Evolutionary conservation across 2,888 invertebrate species (phyloP), one percentile per base, ranked within the genome.

Genomic region (Aquatica leii): DNA sequence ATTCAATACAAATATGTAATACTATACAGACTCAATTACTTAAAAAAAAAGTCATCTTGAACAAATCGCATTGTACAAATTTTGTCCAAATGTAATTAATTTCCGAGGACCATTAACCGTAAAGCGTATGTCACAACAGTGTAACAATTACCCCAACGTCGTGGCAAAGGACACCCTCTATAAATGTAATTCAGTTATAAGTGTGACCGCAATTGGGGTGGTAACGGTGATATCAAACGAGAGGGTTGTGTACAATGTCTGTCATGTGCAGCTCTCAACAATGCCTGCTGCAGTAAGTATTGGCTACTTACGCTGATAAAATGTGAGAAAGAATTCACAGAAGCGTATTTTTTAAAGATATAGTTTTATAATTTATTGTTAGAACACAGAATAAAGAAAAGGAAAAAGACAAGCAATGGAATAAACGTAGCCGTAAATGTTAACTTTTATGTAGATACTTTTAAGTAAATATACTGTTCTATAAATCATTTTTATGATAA

Each of bases 141-240:
- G 73, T 71, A 70, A 69, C 73, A 71, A 63, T 63, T 55, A 48
- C 58, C 54, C 55, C 46, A 48, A 66, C 63, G 63, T 60, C 63
- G 53, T 60, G 46, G 50, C 51, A 55, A 56, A 62, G 59, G 65
- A 58, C 62, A 62, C 69, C 68, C 69, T 61, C 71, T 69, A 71
- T 75, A 76, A 75, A 76, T 78, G 77, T 77, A 76, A 78, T 77
- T 77, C 75, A 77, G 73, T 78, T 76, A 76, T 74, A 75, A 77
- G 77, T 76, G 76, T 72, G 71, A 70, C 71, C 74, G 68, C 74
- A 66, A 69, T 73, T 69, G 56, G 62, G 65, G 65, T 55, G 41
- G 60, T 41, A 57, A 61, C 46, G 58, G 54, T 55, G 59, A 62
- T 50, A 21, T 21, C 48, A 40, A 49, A 58, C 46, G 59, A 59